Conservation (phyloP, 2,888 invertebrate genomes). For the Myopa tessellatipennis region DNA sequence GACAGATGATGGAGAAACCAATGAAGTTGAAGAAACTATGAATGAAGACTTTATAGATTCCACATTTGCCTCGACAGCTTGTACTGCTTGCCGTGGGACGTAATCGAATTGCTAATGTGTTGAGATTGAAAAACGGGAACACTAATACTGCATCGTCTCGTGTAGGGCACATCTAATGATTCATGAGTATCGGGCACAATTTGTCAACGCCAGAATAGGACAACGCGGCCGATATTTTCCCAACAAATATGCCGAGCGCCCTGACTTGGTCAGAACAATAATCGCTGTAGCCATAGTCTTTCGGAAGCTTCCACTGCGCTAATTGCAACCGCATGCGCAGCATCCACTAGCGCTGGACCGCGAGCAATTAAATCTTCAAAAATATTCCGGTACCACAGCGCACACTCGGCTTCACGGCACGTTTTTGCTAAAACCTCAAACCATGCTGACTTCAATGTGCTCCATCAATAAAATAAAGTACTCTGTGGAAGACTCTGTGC, state of each 20-base stretch:
- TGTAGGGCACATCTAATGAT: too few species aligned
- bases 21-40: background rate
- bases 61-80: background rate
- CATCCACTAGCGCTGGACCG: conserved; percentile 76
- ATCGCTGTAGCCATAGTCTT: conserved; percentile 89
- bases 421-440: conserved; percentile 86
- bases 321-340: conserved; percentile 90
- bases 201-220: conserved; percentile 89
- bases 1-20: background rate
- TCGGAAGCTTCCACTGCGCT: conserved; percentile 90
- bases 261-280: conserved; percentile 74
- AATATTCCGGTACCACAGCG: conserved; percentile 88
- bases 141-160: conserved; percentile 1
- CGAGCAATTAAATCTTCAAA: conserved; percentile 78
- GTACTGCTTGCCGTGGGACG: background rate
- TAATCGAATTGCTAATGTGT: conserved; percentile 8
- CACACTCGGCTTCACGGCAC: conserved; percentile 94
- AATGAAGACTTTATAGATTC: background rate
- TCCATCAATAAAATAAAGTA: conserved; percentile 92
- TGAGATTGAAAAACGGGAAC: background rate
- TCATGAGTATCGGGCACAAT: conserved; percentile 84
- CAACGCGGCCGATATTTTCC: conserved; percentile 92
- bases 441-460: conserved; percentile 79
- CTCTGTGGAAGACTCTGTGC: conserved; percentile 88
- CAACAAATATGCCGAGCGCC: conserved; percentile 78